These are phyloP conservation scores for Actinernus sp. DNA, from an alignment of 92 coral and sea anemone genomes.

Conservation along the genomic window DNA sequence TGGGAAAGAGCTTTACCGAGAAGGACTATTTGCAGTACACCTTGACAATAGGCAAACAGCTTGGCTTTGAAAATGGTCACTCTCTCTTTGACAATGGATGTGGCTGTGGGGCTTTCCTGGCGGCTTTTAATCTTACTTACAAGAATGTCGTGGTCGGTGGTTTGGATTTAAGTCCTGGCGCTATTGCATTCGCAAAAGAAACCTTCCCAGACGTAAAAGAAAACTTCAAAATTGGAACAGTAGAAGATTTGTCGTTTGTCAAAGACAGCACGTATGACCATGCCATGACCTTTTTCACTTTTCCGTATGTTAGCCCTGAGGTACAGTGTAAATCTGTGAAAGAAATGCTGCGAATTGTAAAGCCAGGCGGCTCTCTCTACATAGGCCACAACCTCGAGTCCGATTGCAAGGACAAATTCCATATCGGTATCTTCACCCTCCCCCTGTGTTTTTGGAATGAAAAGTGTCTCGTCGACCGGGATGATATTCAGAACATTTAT, in stretches of 20 bases:
- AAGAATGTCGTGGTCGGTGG: constrained; percentile 58
- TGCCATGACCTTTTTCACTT: constrained; percentile 70
- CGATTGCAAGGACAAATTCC: constrained; percentile 55
- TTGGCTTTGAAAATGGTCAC: constrained; percentile 43
- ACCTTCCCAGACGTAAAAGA: constrained; percentile 31
- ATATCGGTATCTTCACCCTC: constrained; percentile 55
- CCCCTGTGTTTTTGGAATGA: constrained; percentile 73
- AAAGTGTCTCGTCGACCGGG: constrained; percentile 30
- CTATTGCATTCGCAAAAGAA: constrained; percentile 57
- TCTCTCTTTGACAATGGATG: constrained; percentile 72
- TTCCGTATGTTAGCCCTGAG: constrained; percentile 71
- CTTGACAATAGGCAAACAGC: constrained; percentile 21
- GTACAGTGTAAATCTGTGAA: constrained; percentile 62
- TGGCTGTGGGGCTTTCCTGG: constrained; percentile 70
- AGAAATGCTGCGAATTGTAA: constrained; percentile 64
- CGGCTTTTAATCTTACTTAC: constrained; percentile 54
- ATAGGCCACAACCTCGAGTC: constrained; percentile 64
- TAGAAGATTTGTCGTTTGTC: constrained; percentile 62
- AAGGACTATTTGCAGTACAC: constrained; percentile 44
- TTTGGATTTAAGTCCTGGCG: constrained; percentile 55
- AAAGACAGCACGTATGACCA: constrained; percentile 46
- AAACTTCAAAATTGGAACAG: constrained; percentile 50
- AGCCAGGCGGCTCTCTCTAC: constrained; percentile 63
- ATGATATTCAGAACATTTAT: constrained; percentile 27
- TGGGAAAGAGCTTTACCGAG: constrained; percentile 49